These are phyloP conservation scores for Sitobion miscanthi DNA, from an alignment of 1,140 invertebrate species.

Conservation along the genomic window DNA sequence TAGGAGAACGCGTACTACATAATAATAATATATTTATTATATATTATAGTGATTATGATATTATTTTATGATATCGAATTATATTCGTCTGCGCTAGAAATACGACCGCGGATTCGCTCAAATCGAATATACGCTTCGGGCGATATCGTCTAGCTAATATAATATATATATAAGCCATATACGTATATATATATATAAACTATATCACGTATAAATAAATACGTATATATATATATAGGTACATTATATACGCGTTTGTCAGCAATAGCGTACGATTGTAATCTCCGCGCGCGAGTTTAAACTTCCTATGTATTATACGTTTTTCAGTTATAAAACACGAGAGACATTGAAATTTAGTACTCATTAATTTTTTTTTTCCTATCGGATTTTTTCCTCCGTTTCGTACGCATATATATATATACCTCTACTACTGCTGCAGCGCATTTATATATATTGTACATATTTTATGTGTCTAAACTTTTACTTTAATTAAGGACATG, in stretches of 20 bases:
- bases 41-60: not conserved
- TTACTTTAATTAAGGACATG: slow-evolving; percentile 57
- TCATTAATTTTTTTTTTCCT: slow-evolving; percentile 49
- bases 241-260: slow-evolving; percentile 22
- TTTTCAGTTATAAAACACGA: slow-evolving; percentile 40
- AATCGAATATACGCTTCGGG: not conserved
- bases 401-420: not conserved
- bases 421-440: not conserved
- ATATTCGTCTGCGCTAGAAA: not conserved
- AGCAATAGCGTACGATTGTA: slow-evolving; percentile 32
- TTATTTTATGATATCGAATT: not conserved
- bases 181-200: not conserved
- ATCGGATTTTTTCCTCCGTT: slow-evolving; percentile 19
- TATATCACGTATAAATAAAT: not conserved
- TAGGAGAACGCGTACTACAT: not conserved
- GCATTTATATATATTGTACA: slow-evolving; percentile 4
- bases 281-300: not conserved
- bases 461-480: slow-evolving; percentile 52
- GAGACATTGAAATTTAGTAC: slow-evolving; percentile 51
- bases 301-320: not conserved
- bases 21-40: not conserved
- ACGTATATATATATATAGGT: not conserved
- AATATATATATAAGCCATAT: not conserved
- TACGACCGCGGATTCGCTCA: not conserved
- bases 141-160: not conserved